phyloP scores from a whole-genome alignment of 2,113 vertebrate genomes.

The Typhlomys cinereus region DNA sequence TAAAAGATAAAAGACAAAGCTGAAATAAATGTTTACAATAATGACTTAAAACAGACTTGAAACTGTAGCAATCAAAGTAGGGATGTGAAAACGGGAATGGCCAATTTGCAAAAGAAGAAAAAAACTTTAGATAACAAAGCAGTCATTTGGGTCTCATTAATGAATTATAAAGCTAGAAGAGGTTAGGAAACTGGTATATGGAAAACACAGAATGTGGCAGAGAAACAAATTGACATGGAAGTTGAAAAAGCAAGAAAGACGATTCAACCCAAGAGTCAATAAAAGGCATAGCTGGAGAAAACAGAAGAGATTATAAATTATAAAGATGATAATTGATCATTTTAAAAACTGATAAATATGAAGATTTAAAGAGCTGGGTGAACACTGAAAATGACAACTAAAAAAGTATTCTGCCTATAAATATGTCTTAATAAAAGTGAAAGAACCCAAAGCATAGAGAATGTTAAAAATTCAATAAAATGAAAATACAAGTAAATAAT shows the following conservation, averaged over 20 bases:
- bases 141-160: neutral
- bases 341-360: neutral
- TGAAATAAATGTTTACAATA: neutral
- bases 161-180: neutral
- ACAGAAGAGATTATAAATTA: neutral
- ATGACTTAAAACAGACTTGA: neutral
- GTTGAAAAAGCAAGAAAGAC: neutral
- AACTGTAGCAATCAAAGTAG: neutral
- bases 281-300: neutral
- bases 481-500: neutral
- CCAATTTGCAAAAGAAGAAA: neutral
- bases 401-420: neutral
- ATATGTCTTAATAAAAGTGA: neutral
- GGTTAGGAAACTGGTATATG: neutral
- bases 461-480: neutral
- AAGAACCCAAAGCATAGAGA: neutral
- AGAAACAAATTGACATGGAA: neutral
- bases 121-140: neutral
- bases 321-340: neutral
- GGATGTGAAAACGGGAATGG: neutral
- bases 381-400: neutral
- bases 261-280: neutral
- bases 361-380: constrained; percentile 5
- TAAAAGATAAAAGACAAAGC: neutral
- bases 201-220: neutral